phyloP scores from a whole-genome alignment of 2,888 invertebrate species.

The Anodontia alba region DNA sequence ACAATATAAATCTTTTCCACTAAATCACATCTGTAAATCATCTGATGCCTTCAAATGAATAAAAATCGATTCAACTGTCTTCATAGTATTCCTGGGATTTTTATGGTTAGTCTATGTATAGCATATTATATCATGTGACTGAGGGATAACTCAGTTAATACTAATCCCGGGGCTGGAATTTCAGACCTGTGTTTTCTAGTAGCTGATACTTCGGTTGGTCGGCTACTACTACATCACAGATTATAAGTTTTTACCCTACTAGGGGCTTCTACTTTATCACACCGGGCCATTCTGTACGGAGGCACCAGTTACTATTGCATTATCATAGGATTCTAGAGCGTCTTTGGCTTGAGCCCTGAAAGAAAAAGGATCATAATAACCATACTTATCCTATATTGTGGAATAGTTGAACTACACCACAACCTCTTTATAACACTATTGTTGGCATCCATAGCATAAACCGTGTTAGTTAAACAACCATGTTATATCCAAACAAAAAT shows the following conservation, averaged over 20 bases:
- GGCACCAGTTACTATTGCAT: slow-evolving; percentile 55
- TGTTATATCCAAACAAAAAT: too few species aligned
- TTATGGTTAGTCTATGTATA: background rate
- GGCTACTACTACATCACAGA: slow-evolving; percentile 7
- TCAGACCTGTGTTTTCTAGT: background rate
- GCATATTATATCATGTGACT: background rate
- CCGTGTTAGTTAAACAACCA: too few species aligned
- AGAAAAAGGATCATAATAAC: too few species aligned
- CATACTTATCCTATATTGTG: too few species aligned
- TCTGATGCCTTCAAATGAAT: background rate
- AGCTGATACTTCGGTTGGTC: background rate
- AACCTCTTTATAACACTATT: too few species aligned
- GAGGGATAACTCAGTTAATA: background rate
- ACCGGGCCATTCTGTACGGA: slow-evolving; percentile 75
- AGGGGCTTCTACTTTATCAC: slow-evolving; percentile 52
- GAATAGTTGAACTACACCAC: too few species aligned
- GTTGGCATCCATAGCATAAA: too few species aligned
- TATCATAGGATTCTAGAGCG: slow-evolving; percentile 66
- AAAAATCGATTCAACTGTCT: background rate
- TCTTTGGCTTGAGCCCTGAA: slow-evolving; percentile 78
- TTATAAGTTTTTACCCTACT: background rate
- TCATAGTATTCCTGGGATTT: background rate
- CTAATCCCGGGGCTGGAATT: background rate
- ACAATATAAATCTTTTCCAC: background rate
- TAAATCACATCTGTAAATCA: background rate